Evolutionary conservation across 2,888 invertebrate species (phyloP), one percentile per base, ranked within the genome.

Genomic region (Rhagonycha fulva): DNA sequence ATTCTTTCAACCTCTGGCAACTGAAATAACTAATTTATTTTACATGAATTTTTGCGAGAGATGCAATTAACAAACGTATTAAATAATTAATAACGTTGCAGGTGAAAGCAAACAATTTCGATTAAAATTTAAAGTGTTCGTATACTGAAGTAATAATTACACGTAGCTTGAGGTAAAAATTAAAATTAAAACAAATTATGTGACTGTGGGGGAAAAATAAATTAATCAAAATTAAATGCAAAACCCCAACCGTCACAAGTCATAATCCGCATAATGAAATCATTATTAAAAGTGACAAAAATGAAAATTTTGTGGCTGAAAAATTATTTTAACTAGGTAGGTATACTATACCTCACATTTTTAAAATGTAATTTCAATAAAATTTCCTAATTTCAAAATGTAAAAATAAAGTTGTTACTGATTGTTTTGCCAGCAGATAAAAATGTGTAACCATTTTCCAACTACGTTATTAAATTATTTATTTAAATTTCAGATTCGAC

Each of bases 211-310:
- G 19, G 26, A 66, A 66, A 66, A 66, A 66, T 66, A 26, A 66
- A 66, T 66, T 66, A 24, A 66, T 66, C 63, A 66, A 66, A 66
- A 66, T 66, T 66, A 66, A 66, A 66, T 66, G 23, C 63, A n/a
- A 26, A 66, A 66, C 23, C 63, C 24, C 26, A 23, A 66, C 63
- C 63, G 24, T 66, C 63, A 66, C 63, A 66, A 66, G 24, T 66
- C 26, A 26, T 66, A 66, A 66, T 66, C 63, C 63, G 12, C 63
- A 26, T 66, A 66, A 66, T 24, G 63, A 66, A 66, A 26, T 66
- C 63, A 66, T 66, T 66, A 66, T 66, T 66, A 66, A 66, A 66
- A 24, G 47, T 47, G 47, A 47, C 47, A 47, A 47, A 47, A 47
- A 47, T 47, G n/a, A 47, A 47, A 47, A 47, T 47, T 47, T n/a